Conservation (phyloP, 2,113 vertebrate species). For the Lagopus muta region DNA sequence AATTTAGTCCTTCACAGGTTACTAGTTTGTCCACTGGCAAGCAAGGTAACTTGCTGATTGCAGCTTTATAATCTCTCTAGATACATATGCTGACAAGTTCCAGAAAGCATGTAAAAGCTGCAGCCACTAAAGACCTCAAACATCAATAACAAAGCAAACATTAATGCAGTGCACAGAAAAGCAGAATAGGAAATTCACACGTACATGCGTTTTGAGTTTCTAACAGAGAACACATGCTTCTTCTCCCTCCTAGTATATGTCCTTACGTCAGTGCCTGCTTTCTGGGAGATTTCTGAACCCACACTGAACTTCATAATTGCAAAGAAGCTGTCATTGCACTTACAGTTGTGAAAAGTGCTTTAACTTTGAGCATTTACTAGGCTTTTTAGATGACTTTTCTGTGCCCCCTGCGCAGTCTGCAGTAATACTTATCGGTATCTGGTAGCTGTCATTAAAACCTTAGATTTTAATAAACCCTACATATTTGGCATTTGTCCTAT, state of each 20-base stretch:
- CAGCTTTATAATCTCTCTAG: not conserved
- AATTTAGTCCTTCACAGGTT: not conserved
- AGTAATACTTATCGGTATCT: not conserved
- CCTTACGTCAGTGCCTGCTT: not conserved
- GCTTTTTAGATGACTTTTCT: not conserved
- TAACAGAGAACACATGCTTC: not conserved
- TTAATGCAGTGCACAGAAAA: not conserved
- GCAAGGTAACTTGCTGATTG: not conserved
- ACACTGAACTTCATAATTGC: not conserved
- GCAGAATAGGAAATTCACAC: not conserved
- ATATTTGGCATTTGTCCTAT: not conserved
- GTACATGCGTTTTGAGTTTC: not conserved
- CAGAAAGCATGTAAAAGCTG: not conserved
- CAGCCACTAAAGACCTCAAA: not conserved
- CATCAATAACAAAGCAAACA: not conserved
- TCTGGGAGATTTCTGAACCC: not conserved
- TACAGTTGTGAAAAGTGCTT: fast-evolving
- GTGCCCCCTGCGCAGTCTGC: not conserved
- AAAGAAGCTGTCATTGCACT: not conserved
- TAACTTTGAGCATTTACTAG: not conserved
- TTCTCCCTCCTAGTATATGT: conserved; percentile 66
- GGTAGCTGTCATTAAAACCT: not conserved
- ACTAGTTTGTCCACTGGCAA: not conserved
- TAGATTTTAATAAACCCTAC: not conserved
- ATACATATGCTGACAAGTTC: fast-evolving